phyloP scores from a whole-genome alignment of 1,140 invertebrate genomes.

The Drosophila punjabiensis region DNA sequence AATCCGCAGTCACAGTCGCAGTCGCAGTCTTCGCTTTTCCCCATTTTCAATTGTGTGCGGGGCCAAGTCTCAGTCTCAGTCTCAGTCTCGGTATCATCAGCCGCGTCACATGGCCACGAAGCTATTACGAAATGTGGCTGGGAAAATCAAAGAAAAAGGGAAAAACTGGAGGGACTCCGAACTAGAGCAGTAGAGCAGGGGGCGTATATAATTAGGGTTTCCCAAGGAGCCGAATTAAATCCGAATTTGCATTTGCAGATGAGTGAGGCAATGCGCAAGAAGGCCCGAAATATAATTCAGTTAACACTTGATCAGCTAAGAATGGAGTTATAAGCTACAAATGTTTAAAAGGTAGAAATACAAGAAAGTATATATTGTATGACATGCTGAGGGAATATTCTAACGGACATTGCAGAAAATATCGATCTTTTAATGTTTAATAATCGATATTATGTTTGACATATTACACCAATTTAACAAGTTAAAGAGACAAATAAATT shows the following conservation, averaged over 20 bases:
- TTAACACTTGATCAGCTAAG: background rate
- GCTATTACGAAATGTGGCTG: conserved; percentile 68
- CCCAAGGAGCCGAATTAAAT: conserved; percentile 61
- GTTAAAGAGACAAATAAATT: too few species aligned
- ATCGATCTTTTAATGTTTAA: background rate
- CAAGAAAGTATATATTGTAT: background rate
- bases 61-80: conserved; percentile 9
- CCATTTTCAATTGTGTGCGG: conserved; percentile 38
- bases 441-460: too few species aligned
- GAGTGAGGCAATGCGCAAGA: conserved; percentile 1
- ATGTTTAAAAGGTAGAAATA: background rate
- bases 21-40: conserved; percentile 26
- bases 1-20: conserved; percentile 38
- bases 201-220: conserved; percentile 70
- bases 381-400: background rate
- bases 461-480: too few species aligned
- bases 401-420: background rate
- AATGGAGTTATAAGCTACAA: background rate
- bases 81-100: conserved; percentile 17
- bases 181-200: conserved; percentile 52
- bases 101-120: conserved; percentile 31
- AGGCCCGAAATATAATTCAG: conserved; percentile 1
- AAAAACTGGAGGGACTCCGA: conserved; percentile 32
- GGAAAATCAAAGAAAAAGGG: conserved; percentile 44
- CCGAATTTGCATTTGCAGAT: conserved; percentile 30